A percentile compares a stretch with the other conserved stretches of the same genome.
Conservation (phyloP, 2,113 vertebrate species). For the Atherinomorus stipes region DNA sequence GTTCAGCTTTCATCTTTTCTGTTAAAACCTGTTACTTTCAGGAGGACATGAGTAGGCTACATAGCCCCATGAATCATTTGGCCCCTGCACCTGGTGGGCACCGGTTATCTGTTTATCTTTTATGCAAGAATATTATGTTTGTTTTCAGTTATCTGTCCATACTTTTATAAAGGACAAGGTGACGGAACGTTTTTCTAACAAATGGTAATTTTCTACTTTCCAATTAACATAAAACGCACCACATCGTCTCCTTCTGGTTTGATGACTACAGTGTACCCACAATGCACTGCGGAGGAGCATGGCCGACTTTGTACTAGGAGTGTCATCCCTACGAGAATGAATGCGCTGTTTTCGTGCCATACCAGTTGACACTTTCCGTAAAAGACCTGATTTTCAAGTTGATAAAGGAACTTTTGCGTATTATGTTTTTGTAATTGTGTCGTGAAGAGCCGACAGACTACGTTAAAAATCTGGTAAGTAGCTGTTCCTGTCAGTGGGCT, state of each 20-base stretch:
- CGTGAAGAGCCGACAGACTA: constrained; percentile 26
- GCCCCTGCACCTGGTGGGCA: too few relatives aligned
- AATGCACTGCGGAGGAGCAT: constrained; percentile 66
- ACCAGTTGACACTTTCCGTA: neutral
- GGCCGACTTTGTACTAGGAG: constrained; percentile 30
- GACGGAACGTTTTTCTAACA: too few relatives aligned
- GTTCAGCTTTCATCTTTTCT: neutral
- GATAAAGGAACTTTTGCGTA: neutral
- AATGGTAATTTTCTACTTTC: neutral
- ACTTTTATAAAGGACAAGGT: too few relatives aligned
- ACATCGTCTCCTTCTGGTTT: neutral
- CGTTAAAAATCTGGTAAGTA: constrained; percentile 59
- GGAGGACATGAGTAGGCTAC: too few relatives aligned
- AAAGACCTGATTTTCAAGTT: neutral
- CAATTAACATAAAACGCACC: neutral
- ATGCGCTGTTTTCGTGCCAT: neutral
- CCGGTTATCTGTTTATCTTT: too few relatives aligned
- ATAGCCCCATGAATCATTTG: too few relatives aligned
- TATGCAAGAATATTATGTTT: too few relatives aligned
- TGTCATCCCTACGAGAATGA: constrained; percentile 38
- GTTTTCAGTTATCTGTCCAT: too few relatives aligned
- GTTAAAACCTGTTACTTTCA: neutral
- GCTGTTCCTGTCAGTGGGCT: neutral
- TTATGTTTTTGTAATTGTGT: constrained; percentile 19
- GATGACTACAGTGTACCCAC: constrained; percentile 31